phyloP scores from a whole-genome alignment of 1,140 invertebrate species.

The Papilio polyxenes region DNA sequence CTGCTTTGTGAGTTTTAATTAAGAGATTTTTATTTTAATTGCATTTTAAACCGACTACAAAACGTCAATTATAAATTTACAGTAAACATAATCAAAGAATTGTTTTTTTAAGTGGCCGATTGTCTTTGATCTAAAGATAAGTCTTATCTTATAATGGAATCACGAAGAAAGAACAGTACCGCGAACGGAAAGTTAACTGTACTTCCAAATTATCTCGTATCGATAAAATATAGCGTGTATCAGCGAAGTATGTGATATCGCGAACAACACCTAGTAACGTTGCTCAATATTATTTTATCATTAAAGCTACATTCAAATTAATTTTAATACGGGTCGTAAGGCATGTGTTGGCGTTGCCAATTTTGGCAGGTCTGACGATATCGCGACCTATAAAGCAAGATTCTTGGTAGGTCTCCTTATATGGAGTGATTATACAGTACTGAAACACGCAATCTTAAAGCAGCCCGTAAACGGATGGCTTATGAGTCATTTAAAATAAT shows the following conservation, averaged over 20 bases:
- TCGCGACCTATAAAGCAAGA: constrained; percentile 48
- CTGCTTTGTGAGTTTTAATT: too few species aligned
- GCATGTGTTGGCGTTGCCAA: neutral
- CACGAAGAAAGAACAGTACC: constrained; percentile 2
- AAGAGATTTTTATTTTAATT: neutral
- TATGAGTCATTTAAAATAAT: constrained; percentile 30
- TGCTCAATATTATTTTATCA: constrained; percentile 5
- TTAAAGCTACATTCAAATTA: constrained; percentile 7
- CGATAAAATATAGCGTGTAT: constrained; percentile 22
- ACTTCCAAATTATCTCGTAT: neutral
- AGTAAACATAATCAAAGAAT: neutral
- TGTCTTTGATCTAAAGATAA: neutral
- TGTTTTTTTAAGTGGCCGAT: neutral
- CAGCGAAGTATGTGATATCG: neutral
- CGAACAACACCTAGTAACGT: neutral
- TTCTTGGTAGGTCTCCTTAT: constrained; percentile 51
- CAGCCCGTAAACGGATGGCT: constrained; percentile 32
- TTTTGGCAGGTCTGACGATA: constrained; percentile 40
- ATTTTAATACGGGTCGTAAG: neutral
- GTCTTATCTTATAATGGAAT: neutral
- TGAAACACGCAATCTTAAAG: constrained; percentile 41
- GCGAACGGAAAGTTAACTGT: constrained; percentile 27
- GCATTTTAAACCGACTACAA: neutral
- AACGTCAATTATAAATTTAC: neutral
- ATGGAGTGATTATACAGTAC: constrained; percentile 56